A percentile compares a stretch with the other conserved stretches of the same genome.
Evolutionary conservation across 1,140 invertebrate species (phyloP).

Genomic region (Procambarus clarkii): DNA sequence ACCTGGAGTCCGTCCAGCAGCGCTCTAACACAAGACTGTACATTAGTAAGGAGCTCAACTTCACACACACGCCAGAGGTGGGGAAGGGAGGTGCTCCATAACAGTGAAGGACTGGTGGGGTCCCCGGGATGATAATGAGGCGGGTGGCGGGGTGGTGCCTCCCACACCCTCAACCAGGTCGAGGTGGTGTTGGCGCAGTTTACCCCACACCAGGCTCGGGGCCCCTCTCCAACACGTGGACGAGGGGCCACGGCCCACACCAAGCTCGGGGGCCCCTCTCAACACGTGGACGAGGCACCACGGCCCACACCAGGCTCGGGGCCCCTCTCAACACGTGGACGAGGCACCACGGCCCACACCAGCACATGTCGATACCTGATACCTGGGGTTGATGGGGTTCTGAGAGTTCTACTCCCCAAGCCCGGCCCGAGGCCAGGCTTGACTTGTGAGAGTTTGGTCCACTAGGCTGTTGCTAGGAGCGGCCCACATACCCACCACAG

Average conservation of each 20-base stretch:
- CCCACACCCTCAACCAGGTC: background rate
- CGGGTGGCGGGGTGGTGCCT: background rate
- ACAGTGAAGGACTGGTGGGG: background rate
- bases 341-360: background rate
- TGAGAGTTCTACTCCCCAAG: too few relatives aligned
- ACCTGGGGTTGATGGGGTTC: too few relatives aligned
- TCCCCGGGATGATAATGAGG: constrained; percentile 7
- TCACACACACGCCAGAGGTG: too few relatives aligned
- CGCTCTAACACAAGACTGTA: too few relatives aligned
- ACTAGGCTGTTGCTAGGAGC: too few relatives aligned
- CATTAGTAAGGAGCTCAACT: too few relatives aligned
- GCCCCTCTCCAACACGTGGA: background rate
- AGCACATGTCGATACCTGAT: too few relatives aligned
- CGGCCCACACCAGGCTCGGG: background rate
- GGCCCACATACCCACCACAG: too few relatives aligned
- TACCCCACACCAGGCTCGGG: background rate
- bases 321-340: background rate
- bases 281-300: background rate
- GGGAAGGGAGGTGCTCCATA: background rate
- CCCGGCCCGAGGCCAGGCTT: too few relatives aligned
- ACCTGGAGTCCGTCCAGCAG: too few relatives aligned
- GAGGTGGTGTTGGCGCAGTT: background rate
- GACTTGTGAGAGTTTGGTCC: too few relatives aligned
- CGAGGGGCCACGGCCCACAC: background rate
- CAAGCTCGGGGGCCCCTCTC: background rate